phyloP scores from a whole-genome alignment of 1,140 invertebrate species.

The Asobara japonica region DNA sequence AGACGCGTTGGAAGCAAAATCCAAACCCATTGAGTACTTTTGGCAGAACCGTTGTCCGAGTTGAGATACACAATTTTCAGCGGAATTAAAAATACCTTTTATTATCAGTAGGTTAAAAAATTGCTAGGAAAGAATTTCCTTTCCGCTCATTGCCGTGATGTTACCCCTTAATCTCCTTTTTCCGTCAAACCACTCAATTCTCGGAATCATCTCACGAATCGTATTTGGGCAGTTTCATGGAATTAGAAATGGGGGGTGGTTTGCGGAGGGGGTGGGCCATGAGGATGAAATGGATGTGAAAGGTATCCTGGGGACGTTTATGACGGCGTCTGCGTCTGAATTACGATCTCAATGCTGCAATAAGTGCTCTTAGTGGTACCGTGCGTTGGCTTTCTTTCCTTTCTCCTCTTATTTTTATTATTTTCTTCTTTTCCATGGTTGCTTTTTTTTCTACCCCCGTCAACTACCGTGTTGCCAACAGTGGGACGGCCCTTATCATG shows the following conservation, averaged over 20 bases:
- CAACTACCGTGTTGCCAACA: conserved; percentile 32
- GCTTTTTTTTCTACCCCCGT: neutral
- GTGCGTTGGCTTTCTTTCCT: conserved; percentile 9
- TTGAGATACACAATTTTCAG: too few relatives aligned
- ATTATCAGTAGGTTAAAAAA: too few relatives aligned
- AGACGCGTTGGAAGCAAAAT: too few relatives aligned
- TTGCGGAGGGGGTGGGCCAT: conserved; percentile 32
- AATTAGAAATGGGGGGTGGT: conserved; percentile 19
- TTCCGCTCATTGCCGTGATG: too few relatives aligned
- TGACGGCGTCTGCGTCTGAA: conserved; percentile 55
- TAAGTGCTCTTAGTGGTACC: conserved; percentile 57
- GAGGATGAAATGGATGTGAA: conserved; percentile 17
- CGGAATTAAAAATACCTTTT: too few relatives aligned
- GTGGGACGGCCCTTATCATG: conserved; percentile 41
- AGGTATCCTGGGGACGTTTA: conserved; percentile 50
- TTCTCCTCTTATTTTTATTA: conserved; percentile 3
- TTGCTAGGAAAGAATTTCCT: too few relatives aligned
- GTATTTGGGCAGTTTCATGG: conserved; percentile 31
- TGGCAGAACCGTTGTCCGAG: too few relatives aligned
- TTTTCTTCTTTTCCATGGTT: conserved; percentile 24
- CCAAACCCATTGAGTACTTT: too few relatives aligned
- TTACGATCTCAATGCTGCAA: conserved; percentile 65
- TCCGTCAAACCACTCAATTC: neutral
- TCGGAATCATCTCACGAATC: conserved; percentile 16
- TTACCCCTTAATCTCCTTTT: conserved; percentile 20